Base-by-base conservation (phyloP, 2,888 invertebrate genomes). In the Desoria tigrina region DNA sequence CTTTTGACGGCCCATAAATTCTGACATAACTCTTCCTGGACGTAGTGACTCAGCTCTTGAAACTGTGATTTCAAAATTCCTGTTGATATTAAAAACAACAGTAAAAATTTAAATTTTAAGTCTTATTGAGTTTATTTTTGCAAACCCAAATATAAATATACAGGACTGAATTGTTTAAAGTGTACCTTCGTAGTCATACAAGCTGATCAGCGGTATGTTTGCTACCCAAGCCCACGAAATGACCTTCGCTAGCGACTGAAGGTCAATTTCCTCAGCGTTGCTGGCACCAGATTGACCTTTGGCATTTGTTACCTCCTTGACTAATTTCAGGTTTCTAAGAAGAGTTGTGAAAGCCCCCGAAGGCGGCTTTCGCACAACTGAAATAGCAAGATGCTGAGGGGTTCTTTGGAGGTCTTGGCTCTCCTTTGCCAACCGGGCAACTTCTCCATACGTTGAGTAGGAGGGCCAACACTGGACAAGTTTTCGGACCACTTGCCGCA, bases 111-210 rank as follows among this genome's bases (percentile, higher is more conserved):
- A 11, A 32, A 4, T 11, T 32, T 4, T 32, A 11, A 32, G 32
- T n/a, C 32, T 32, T 4, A 32, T 32, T 32, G 32, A 7, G 4
- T 7, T 32, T 32, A 32, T 7, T 21, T 21, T 23, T 54, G 26
- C 23, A 54, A 26, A 11, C 27, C 21, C 42, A 42, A 9, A 42
- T 45, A 37, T 23, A 21, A 37, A 23, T 21, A 16, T 53, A 18
- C 27, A n/a, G 39, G 18, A n/a, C 39, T 24, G 32, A 53, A 37
- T 2, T 45, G 24, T 21, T n/a, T 27, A 65, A 68, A 58, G 4
- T 7, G 32, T 32, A 75, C 75, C 75, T 53, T 69, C 42, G 62
- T 72, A 71, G 61, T 75, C 75, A 61, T 75, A 75, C 23, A 75
- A 55, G 42, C 73, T 75, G 45, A 75, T 64, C 6, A 69, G 62